Evolutionary conservation across 2,113 vertebrate species (phyloP), one percentile per base, ranked within the genome.

Genomic region (Cyprinodon variegatus): DNA sequence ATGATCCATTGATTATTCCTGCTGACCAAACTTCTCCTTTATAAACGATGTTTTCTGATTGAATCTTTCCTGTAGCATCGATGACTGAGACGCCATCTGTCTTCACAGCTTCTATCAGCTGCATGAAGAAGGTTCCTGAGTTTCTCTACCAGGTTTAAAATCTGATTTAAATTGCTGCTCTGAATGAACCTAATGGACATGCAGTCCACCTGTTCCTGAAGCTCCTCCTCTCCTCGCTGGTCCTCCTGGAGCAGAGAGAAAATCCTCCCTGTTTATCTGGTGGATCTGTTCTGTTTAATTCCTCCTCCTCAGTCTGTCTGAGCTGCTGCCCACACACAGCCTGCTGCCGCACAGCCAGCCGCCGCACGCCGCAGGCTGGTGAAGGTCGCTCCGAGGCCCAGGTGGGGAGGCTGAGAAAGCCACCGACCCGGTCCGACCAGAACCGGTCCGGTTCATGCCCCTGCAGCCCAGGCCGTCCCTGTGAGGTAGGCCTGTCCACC

Each of bases 311-410:
- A 57, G 66, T 71, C 48, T 4, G 65, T 70, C 43, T 4, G 75
- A 45, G 84, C 74, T 72, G 64, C 77, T 72, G 77, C 77, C 74
- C 81, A 83, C 85, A 77, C 79, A 77, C 79, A 66, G 72, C 0
- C 59, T 61, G 77, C 65, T 67, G 45, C 68, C 29, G 48, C 38
- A 46, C 45, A 71, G 48, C 63, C 38, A 46, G 41, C 40, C n/a
- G 9, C 22, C 29, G 29, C 29, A 29, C 29, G 29, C 29, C 29
- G 29, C 29, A 29, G 29, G 29, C 29, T 29, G 66, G 66, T 77
- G 80, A 22, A 65, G 59, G 74, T 64, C 11, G 10, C 81, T 83
- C 74, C 0, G 70, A 83, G 84, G 77, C 80, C 65, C 74, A 77
- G 62, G 65, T 53, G 64, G 62, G 74, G 78, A 77, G 68, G 48